Evolutionary conservation across 2,888 invertebrate species (phyloP).

Genomic region (Diarsia mendica): DNA sequence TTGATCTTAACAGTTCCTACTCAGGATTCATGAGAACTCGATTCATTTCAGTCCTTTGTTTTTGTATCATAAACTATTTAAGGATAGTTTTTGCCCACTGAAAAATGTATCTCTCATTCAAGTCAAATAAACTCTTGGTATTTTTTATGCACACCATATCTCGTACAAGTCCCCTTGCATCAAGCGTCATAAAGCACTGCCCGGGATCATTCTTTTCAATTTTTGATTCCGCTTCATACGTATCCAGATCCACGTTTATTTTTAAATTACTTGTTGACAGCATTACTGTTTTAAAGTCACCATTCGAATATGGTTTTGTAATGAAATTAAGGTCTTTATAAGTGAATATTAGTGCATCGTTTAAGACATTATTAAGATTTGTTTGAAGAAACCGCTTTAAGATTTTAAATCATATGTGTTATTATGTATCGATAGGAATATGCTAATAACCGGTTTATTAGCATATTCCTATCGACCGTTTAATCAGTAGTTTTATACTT

Average conservation of each 20-base stretch:
- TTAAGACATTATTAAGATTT: neutral
- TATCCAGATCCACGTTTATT: neutral
- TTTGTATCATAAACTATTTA: neutral
- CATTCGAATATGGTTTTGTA: neutral
- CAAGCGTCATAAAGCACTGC: neutral
- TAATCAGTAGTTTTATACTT: neutral
- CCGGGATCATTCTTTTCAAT: neutral
- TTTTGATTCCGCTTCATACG: neutral
- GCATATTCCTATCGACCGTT: neutral
- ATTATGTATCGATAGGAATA: no score
- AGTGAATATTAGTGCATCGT: neutral
- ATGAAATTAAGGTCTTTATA: neutral
- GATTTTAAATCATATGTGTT: neutral
- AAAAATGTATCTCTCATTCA: neutral
- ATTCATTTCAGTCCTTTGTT: neutral
- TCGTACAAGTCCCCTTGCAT: neutral
- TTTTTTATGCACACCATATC: slow-evolving; percentile 12
- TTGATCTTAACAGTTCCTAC: neutral
- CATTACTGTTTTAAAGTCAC: neutral
- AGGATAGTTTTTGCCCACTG: neutral
- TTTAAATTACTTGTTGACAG: slow-evolving; percentile 1
- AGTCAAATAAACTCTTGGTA: neutral
- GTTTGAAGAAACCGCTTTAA: neutral
- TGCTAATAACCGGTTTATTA: no score
- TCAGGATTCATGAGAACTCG: neutral